These are phyloP conservation scores for Drosophila falleni DNA, from an alignment of 2,888 invertebrate species.

Conservation along the genomic window DNA sequence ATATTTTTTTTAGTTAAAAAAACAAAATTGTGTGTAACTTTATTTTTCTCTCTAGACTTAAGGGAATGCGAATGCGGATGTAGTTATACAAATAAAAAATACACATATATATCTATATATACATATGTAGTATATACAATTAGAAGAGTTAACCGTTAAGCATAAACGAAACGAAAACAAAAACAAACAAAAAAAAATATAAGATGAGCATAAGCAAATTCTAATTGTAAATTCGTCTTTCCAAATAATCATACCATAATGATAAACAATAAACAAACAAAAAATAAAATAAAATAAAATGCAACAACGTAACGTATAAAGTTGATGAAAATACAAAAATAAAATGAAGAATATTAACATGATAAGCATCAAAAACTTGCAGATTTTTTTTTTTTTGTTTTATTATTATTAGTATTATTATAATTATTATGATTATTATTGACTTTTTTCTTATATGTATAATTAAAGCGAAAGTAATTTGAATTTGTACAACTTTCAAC, in stretches of 20 bases:
- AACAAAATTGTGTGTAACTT: slow-evolving; percentile 46
- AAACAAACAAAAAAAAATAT: slow-evolving; percentile 29
- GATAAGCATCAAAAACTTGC: slow-evolving; percentile 41
- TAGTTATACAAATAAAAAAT: slow-evolving; percentile 49
- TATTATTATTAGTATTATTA: slow-evolving; percentile 12
- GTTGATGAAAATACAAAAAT: slow-evolving; percentile 38
- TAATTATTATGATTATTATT: slow-evolving; percentile 21
- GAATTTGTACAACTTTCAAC: slow-evolving; percentile 50
- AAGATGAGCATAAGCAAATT: slow-evolving; percentile 55
- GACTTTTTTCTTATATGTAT: slow-evolving; percentile 35
- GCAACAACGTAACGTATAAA: slow-evolving; percentile 29
- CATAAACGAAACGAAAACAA: slow-evolving; percentile 25
- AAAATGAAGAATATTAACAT: slow-evolving; percentile 27
- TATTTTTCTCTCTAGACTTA: slow-evolving; percentile 51
- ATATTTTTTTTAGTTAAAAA: slow-evolving; percentile 51
- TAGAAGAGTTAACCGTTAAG: slow-evolving; percentile 49
- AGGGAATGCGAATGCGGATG: slow-evolving; percentile 41
- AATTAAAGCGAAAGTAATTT: slow-evolving; percentile 45
- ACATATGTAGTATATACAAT: slow-evolving; percentile 54
- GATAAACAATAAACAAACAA: slow-evolving; percentile 34
- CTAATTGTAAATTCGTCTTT: slow-evolving; percentile 77
- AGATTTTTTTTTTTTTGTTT: slow-evolving; percentile 28
- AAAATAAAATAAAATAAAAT: slow-evolving; percentile 53
- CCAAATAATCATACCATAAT: slow-evolving; percentile 67
- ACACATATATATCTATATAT: slow-evolving; percentile 39